A percentile compares a stretch with the other conserved stretches of the same genome.
Evolutionary conservation across 2,888 invertebrate species (phyloP).

Genomic region (Drosophila dives): DNA sequence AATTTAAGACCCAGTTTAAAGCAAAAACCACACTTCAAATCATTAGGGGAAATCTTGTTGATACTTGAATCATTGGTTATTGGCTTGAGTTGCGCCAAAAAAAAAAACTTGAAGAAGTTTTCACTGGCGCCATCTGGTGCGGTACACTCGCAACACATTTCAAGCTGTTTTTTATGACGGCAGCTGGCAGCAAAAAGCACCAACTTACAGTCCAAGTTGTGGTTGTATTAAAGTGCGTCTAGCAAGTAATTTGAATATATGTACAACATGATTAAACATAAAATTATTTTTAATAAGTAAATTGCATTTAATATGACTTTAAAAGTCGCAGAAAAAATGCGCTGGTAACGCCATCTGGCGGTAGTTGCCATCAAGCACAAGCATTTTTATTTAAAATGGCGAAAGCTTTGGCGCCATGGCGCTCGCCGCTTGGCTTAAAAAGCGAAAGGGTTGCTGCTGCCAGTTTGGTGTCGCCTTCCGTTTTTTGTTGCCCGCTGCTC

Average conservation of each 20-base stretch:
- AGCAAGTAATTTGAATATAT: neutral
- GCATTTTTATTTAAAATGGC: slow-evolving; percentile 77
- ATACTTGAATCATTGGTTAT: neutral
- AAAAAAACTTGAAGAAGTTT: slow-evolving; percentile 25
- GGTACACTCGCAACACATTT: slow-evolving; percentile 11
- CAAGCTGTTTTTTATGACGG: slow-evolving; percentile 13
- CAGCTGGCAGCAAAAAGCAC: neutral
- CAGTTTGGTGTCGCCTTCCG: slow-evolving; percentile 36
- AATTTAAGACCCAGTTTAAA: neutral
- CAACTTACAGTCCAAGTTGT: neutral
- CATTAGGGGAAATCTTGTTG: neutral
- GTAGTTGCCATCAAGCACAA: slow-evolving; percentile 48
- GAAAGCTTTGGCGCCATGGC: slow-evolving; percentile 78
- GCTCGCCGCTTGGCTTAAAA: slow-evolving; percentile 64
- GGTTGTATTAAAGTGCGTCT: neutral
- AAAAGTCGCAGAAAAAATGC: slow-evolving; percentile 15
- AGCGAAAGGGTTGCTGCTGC: slow-evolving; percentile 69
- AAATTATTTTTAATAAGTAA: neutral
- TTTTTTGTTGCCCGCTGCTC: slow-evolving; percentile 20
- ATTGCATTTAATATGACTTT: neutral
- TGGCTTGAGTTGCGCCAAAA: neutral
- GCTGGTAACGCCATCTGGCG: slow-evolving; percentile 59
- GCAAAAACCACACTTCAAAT: neutral
- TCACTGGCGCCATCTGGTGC: slow-evolving; percentile 53
- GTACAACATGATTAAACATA: neutral